Evolutionary conservation across 2,113 vertebrate genomes (phyloP).

Genomic region (Hirundichthys speculiger): DNA sequence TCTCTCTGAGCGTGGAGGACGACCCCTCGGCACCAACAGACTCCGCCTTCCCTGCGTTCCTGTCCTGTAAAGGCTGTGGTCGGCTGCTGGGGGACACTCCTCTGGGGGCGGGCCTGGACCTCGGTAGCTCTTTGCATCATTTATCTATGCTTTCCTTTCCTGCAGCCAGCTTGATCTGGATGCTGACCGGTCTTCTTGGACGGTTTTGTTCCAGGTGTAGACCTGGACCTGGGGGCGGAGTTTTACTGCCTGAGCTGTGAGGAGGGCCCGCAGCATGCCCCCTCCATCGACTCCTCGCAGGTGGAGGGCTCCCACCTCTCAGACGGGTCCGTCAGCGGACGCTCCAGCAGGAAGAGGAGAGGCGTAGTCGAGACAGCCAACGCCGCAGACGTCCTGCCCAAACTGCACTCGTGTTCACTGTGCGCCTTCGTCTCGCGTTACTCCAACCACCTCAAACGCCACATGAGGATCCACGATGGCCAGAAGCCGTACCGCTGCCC

Average conservation of each 20-base stretch:
- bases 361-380: neutral
- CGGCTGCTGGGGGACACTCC: constrained; percentile 79
- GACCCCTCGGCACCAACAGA: constrained; percentile 57
- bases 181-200: neutral
- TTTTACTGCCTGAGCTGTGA: constrained; percentile 79
- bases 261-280: constrained; percentile 40
- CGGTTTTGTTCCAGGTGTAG: constrained; percentile 46
- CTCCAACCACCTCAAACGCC: constrained; percentile 95
- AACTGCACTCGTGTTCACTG: constrained; percentile 89
- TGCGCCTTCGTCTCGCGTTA: constrained; percentile 93
- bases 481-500: constrained; percentile 95
- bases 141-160: too few relatives aligned
- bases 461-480: constrained; percentile 96
- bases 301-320: neutral
- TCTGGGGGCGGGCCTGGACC: constrained; percentile 64
- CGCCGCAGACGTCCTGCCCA: constrained; percentile 22
- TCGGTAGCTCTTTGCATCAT: constrained; percentile 42
- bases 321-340: fast-evolving
- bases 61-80: constrained; percentile 88
- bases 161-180: neutral
- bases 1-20: constrained; percentile 72
- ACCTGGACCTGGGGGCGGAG: constrained; percentile 61
- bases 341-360: constrained; percentile 19
- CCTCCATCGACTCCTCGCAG: constrained; percentile 12
- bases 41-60: constrained; percentile 68